Evolutionary conservation across 2,113 vertebrate species (phyloP), one percentile per base, ranked within the genome.

Genomic region (Halcyon malimbica): DNA sequence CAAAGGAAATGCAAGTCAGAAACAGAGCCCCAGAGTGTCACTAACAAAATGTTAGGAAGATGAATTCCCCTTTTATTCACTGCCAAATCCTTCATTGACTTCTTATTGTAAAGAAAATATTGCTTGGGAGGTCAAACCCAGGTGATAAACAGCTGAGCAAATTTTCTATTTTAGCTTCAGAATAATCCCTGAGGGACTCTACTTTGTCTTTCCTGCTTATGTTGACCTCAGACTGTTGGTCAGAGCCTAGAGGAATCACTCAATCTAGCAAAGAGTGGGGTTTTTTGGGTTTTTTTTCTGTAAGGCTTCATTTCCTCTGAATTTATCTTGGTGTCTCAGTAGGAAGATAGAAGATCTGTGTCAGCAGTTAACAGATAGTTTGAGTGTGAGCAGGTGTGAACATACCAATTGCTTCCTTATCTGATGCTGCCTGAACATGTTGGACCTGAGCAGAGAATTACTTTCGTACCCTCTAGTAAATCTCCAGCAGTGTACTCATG

Each of bases 101-200:
- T 53, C 48, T 67, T 78, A 50, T 64, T 84, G 67, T 68, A 28
- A 65, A 93, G 76, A 50, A 63, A 80, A 53, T 37, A 64, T 46
- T 93, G 37, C 56, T 78, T 68, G 60, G 39, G 70, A 93, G 81
- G 95, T 95, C 96, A 97, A 96, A 91, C n/a, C 60, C 91, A 93
- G 93, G 96, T 96, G 92, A 96, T 83, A 96, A 97, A 95, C 80
- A 92, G 86, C 69, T 86, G 82, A 96, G 81, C 57, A 94, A 83
- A 95, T 94, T 90, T 95, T 91, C 79, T 94, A 41, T 82, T 94
- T 95, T 85, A 94, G 88, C 78, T 82, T 90, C 77, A 74, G 78
- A 94, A 85, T 83, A 93, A 85, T 25, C 95, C 94, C 90, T 48
- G 59, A 74, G 96, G 96, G 73, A 70, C 56, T 62, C 31, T 91